Percentiles rank a stretch among this genome's conserved stretches.
phyloP scores from a whole-genome alignment of 2,888 invertebrate species.

The Conus canariensis region DNA sequence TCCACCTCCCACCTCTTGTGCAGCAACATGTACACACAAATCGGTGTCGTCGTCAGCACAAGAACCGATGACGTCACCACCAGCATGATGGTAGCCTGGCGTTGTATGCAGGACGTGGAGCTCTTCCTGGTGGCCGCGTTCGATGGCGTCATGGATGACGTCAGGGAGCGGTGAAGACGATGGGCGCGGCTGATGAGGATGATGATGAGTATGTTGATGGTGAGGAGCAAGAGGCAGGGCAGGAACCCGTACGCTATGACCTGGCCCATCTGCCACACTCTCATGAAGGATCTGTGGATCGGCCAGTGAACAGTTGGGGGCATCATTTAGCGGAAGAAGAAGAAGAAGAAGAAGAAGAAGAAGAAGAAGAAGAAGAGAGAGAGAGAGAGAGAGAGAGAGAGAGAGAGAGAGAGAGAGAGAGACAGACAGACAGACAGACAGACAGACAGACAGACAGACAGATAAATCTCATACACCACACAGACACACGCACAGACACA shows the following conservation, averaged over 20 bases:
- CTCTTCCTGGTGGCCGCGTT: neutral
- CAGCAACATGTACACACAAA: conserved; percentile 39
- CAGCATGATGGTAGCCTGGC: conserved; percentile 41
- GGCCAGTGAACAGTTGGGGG: too few relatives aligned
- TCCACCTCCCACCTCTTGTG: conserved; percentile 33
- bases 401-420: neutral
- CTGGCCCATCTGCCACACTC: conserved; percentile 28
- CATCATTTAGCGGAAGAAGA: neutral
- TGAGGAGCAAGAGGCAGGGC: conserved; percentile 28
- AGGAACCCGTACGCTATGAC: conserved; percentile 30
- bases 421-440: too few relatives aligned
- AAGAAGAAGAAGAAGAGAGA: neutral
- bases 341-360: neutral
- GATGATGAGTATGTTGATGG: conserved; percentile 40
- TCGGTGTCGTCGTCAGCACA: conserved; percentile 37
- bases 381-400: conserved; percentile 4
- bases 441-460: too few relatives aligned
- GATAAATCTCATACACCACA: neutral
- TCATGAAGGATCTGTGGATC: conserved; percentile 19
- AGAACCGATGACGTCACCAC: conserved; percentile 35
- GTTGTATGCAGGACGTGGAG: conserved; percentile 1
- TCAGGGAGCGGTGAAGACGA: conserved; percentile 31
- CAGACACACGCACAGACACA: conserved; percentile 12
- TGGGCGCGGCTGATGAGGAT: conserved; percentile 33
- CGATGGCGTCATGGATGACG: neutral